Percentiles rank a stretch among this genome's conserved stretches.
These are phyloP conservation scores for Xylocampa areola DNA, from an alignment of 2,888 invertebrate genomes.

Conservation along the genomic window DNA sequence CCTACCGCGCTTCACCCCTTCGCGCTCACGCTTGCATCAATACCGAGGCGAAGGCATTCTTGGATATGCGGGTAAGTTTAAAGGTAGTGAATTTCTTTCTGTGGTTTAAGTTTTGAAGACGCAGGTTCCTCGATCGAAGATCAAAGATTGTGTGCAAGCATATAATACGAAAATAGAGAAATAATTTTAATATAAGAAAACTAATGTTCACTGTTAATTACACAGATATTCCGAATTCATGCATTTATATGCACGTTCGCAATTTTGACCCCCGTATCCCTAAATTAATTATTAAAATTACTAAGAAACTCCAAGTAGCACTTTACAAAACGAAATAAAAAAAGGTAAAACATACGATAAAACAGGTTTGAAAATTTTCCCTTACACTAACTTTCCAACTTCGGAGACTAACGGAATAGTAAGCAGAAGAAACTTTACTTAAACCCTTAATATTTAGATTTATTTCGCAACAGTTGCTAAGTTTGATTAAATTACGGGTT, in stretches of 20 bases:
- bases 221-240: no score
- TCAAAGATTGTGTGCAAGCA: neutral
- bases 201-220: no score
- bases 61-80: conserved; percentile 94
- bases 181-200: neutral
- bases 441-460: no score
- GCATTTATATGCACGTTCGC: no score
- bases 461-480: no score
- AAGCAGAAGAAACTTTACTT: conserved; percentile 13
- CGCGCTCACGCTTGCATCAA: conserved; percentile 86
- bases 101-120: neutral
- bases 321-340: no score
- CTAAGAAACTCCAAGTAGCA: no score
- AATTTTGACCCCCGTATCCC: no score
- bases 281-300: no score
- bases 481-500: no score
- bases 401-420: conserved; percentile 5
- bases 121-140: neutral
- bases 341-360: neutral
- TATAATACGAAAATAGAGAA: neutral
- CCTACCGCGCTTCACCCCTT: conserved; percentile 82
- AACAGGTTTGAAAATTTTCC: neutral
- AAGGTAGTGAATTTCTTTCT: conserved; percentile 6
- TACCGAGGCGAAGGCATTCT: conserved; percentile 92
- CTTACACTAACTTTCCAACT: conserved; percentile 17